Percentiles rank a stretch among this genome's conserved stretches.
These are phyloP conservation scores for Anseranas semipalmata DNA, from an alignment of 2,113 vertebrate genomes.

Conservation along the genomic window DNA sequence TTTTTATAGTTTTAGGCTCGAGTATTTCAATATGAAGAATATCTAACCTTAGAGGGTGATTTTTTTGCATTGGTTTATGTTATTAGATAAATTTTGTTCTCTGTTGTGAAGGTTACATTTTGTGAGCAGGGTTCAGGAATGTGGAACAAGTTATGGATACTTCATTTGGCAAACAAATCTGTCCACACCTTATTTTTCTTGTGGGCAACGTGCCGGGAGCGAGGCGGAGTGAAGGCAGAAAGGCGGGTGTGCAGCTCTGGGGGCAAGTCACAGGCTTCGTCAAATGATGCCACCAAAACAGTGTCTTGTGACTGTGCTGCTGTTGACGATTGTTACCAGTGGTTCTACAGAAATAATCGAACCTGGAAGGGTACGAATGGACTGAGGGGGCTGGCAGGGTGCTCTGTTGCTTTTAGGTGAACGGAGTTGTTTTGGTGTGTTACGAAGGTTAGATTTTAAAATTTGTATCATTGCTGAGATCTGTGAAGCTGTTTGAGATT, in stretches of 20 bases:
- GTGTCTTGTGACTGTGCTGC: neutral
- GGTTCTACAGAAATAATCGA: neutral
- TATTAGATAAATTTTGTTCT: neutral
- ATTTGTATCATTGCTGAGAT: neutral
- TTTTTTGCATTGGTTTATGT: neutral
- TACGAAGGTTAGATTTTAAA: neutral
- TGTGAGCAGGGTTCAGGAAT: neutral
- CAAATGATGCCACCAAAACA: neutral
- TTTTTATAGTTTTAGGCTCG: neutral
- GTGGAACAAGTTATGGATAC: constrained; percentile 3
- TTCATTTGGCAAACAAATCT: constrained; percentile 37
- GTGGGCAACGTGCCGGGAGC: neutral
- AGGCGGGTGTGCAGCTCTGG: neutral
- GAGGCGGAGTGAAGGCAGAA: neutral
- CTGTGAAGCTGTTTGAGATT: neutral
- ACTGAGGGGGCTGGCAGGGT: neutral
- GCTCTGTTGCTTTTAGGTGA: neutral
- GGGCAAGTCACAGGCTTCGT: neutral
- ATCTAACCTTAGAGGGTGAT: neutral
- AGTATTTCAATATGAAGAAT: neutral
- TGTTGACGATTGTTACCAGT: neutral
- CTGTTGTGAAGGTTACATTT: neutral
- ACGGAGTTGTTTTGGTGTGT: neutral
- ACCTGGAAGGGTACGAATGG: fast-evolving
- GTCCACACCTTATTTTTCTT: constrained; percentile 25